These are phyloP conservation scores for Eueremaeus valkanovi DNA, from an alignment of 2,888 invertebrate genomes.

Conservation along the genomic window DNA sequence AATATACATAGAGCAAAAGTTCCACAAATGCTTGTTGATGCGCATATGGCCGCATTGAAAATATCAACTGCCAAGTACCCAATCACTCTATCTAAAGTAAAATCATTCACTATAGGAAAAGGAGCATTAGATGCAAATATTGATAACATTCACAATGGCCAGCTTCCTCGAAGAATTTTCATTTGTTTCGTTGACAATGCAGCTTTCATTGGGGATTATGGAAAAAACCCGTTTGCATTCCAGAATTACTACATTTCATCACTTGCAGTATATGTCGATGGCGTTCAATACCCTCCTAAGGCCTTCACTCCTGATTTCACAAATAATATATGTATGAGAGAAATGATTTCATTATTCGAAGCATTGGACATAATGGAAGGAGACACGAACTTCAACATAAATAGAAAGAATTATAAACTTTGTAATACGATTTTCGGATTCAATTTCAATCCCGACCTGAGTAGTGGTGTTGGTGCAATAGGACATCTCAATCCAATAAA, in stretches of 20 bases:
- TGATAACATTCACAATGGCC: background rate
- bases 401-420: background rate
- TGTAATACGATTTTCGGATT: background rate
- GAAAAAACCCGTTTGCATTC: background rate
- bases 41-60: background rate
- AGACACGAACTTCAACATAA: background rate
- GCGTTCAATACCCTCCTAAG: background rate
- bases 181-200: background rate
- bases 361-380: background rate
- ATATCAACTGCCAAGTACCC: background rate
- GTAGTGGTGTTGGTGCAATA: background rate
- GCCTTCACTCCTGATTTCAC: background rate
- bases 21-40: background rate
- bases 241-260: background rate
- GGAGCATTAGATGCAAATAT: background rate
- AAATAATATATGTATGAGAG: background rate
- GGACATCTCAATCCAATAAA: background rate
- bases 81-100: background rate
- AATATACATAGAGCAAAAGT: background rate
- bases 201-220: background rate
- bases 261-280: background rate
- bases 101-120: background rate
- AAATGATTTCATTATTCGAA: background rate
- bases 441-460: background rate
- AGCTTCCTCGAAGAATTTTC: background rate